Evolutionary conservation across 2,888 invertebrate species (phyloP).

Genomic region (Pandemis corylana): DNA sequence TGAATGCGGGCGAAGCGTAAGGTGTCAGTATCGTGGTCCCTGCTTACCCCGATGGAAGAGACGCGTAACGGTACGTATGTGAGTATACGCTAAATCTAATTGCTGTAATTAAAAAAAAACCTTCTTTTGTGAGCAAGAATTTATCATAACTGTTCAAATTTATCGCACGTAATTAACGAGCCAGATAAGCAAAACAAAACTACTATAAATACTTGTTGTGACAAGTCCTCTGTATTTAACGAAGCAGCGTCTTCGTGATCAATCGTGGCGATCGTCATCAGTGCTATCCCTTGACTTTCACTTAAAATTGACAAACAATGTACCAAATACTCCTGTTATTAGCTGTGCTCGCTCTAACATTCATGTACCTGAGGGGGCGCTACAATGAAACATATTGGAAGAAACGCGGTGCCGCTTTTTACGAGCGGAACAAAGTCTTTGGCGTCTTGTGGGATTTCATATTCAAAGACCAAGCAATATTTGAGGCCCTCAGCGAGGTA

Average conservation of each 20-base stretch:
- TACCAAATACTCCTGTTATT: conserved; percentile 16
- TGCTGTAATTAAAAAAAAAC: background rate
- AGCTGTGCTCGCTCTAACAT: background rate
- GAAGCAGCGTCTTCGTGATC: background rate
- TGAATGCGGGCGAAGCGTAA: too few relatives aligned
- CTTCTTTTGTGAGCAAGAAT: background rate
- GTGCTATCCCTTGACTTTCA: background rate
- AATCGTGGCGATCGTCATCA: background rate
- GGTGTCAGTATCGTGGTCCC: too few relatives aligned
- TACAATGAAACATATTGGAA: conserved; percentile 65
- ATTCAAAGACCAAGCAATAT: conserved; percentile 52
- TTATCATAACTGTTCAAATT: background rate
- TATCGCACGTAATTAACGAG: background rate
- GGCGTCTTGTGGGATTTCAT: conserved; percentile 60
- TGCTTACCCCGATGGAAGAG: too few relatives aligned
- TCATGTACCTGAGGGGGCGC: conserved; percentile 29
- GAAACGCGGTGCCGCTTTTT: conserved; percentile 61
- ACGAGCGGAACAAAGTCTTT: conserved; percentile 52
- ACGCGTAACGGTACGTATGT: too few relatives aligned
- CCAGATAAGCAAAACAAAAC: background rate
- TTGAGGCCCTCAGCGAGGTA: conserved; percentile 55
- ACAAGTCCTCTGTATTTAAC: background rate
- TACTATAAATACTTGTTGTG: background rate
- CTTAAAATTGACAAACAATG: conserved; percentile 9
- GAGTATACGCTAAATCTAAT: too few relatives aligned